Percentiles rank a stretch among this genome's conserved stretches.
These are phyloP conservation scores for Pionites leucogaster DNA, from an alignment of 2,113 vertebrate species.

Conservation along the genomic window DNA sequence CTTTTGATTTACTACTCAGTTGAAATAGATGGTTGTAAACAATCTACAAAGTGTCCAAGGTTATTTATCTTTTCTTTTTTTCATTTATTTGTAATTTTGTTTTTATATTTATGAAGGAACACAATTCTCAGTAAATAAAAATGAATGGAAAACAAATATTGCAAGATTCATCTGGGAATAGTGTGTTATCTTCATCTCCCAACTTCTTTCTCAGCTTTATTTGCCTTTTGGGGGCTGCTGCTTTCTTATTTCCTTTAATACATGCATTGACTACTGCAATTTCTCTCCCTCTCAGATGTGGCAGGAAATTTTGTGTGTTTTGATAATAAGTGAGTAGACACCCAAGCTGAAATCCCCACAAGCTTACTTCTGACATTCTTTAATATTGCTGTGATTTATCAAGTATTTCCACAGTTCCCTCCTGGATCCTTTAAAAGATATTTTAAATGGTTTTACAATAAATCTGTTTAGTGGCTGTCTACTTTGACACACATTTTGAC, in stretches of 20 bases:
- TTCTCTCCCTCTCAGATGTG: constrained; percentile 26
- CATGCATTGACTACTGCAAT: constrained; percentile 44
- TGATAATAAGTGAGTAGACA: constrained; percentile 50
- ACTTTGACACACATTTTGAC: constrained; percentile 41
- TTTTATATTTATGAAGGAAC: constrained; percentile 77
- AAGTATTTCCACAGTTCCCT: constrained; percentile 18
- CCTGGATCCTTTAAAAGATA: constrained; percentile 17
- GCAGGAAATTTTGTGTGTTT: constrained; percentile 33
- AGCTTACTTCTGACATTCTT: constrained; percentile 53
- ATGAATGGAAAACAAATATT: constrained; percentile 73
- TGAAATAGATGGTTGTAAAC: constrained; percentile 60
- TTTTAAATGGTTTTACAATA: constrained; percentile 53
- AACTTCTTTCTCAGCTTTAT: constrained; percentile 62
- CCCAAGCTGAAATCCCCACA: constrained; percentile 29
- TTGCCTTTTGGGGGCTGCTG: constrained; percentile 51
- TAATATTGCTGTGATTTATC: constrained; percentile 55
- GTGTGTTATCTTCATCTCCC: constrained; percentile 55
- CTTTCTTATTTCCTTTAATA: constrained; percentile 64
- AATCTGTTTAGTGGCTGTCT: constrained; percentile 20
- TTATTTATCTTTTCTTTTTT: constrained; percentile 63
- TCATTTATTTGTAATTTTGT: constrained; percentile 63
- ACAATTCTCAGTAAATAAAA: constrained; percentile 71
- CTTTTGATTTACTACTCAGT: constrained; percentile 41
- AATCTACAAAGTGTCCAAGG: constrained; percentile 53
- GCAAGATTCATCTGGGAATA: constrained; percentile 35